Evolutionary conservation across 2,888 invertebrate genomes (phyloP).

Genomic region (Caenorhabditis sp.): DNA sequence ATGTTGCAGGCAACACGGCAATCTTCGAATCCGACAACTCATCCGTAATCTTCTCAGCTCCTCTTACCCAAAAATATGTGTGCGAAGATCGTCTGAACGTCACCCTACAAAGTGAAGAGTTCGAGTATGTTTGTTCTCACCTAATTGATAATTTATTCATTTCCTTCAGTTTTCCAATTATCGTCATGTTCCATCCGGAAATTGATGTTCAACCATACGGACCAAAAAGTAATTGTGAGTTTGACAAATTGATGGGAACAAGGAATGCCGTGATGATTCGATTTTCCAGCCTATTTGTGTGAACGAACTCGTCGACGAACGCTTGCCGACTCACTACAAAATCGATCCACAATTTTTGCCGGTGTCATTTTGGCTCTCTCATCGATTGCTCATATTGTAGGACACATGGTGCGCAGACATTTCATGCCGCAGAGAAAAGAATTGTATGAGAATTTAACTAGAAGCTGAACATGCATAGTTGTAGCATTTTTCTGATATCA

Average conservation of each 20-base stretch:
- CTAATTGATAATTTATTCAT: neutral
- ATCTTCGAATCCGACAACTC: constrained; percentile 57
- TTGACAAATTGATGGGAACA: neutral
- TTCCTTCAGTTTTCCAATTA: constrained; percentile 48
- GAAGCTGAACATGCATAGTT: constrained; percentile 3
- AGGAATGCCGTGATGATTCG: neutral
- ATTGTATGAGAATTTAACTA: constrained; percentile 51
- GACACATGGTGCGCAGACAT: constrained; percentile 58
- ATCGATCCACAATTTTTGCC: constrained; percentile 63
- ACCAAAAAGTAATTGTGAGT: constrained; percentile 64
- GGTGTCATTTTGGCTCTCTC: constrained; percentile 61
- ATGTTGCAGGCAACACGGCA: constrained; percentile 42
- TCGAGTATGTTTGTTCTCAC: constrained; percentile 30
- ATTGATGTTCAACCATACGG: constrained; percentile 65
- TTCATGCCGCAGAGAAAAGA: constrained; percentile 59
- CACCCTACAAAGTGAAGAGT: constrained; percentile 55
- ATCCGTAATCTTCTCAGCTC: constrained; percentile 59
- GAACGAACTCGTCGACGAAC: constrained; percentile 65
- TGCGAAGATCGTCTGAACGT: constrained; percentile 66
- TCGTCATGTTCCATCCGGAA: constrained; percentile 62
- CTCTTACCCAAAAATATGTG: constrained; percentile 65
- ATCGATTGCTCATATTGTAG: constrained; percentile 59
- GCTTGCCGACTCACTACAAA: constrained; percentile 60
- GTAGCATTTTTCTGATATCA: neutral
- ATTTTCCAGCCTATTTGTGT: constrained; percentile 63